Evolutionary conservation across 2,113 vertebrate species (phyloP), one percentile per base, ranked within the genome.

Genomic region (Tyto alba): DNA sequence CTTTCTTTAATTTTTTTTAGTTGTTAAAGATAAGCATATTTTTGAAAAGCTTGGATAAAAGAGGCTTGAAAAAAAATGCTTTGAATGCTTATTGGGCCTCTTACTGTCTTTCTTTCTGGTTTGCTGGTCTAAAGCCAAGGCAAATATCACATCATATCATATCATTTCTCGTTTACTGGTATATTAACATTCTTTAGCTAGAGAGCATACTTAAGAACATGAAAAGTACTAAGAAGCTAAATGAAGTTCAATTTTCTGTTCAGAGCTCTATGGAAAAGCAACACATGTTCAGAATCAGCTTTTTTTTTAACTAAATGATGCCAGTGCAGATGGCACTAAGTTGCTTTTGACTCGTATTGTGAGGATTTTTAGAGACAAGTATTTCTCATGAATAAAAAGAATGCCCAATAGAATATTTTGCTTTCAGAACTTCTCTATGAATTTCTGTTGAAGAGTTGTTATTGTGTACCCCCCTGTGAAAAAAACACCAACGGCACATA

Each of bases 111-210:
- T 23, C 34, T 71, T 66, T 57, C 47, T 57, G 13, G 4, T 74
- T 88, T 83, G 14, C 19, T 75, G 22, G 29, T 75, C 20, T 79
- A 68, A 92, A 85, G 9, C 34, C 3, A 43, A 23, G 13, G 45
- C 1, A 2, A 56, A n/a, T 8, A 29, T 53, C 0, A 0, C 5
- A 19, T 60, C 3, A 4, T 55, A 14, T 14, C 11, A n/a, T n/a
- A 47, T 26, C 1, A 36, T 56, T 69, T 77, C 15, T 87, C 7
- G 74, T 5, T 29, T 69, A 52, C 5, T 74, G 27, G 0, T 81
- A 4, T 53, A 29, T 50, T 83, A 68, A 52, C 1, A 1, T 48
- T 71, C 21, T 66, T 89, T 74, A 82, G 10, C 20, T 79, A 40
- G 48, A 81, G 26, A 90, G 10, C 22, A 23, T 89, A 13, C 4